Percentiles rank a stretch among this genome's conserved stretches.
Evolutionary conservation across 1,140 invertebrate species (phyloP).

Genomic region (Macrocentrus cingulum): DNA sequence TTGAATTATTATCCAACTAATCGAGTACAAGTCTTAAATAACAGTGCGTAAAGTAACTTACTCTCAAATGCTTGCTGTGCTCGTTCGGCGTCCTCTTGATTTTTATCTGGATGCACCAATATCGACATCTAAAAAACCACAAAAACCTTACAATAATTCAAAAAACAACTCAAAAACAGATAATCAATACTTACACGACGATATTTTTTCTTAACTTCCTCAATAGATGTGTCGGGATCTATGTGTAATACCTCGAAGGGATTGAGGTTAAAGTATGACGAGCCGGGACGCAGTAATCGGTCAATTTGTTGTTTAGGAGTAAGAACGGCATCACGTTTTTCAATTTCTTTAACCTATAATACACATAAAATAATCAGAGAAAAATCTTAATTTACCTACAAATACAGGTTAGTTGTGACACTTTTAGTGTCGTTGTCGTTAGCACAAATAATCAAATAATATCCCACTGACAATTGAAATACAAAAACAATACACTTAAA

Average conservation of each 20-base stretch:
- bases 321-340: conserved; percentile 86
- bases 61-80: conserved; percentile 93
- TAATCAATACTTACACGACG: conserved; percentile 65
- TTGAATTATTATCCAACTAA: conserved; percentile 35
- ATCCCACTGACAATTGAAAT: no score
- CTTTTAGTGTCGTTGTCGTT: background rate
- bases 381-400: background rate
- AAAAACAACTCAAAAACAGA: background rate
- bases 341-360: conserved; percentile 90
- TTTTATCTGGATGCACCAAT: conserved; percentile 98
- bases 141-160: conserved; percentile 8
- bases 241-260: conserved; percentile 95
- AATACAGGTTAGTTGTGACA: conserved; percentile 3
- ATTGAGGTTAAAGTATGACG: conserved; percentile 96
- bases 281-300: conserved; percentile 85
- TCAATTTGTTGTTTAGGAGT: conserved; percentile 96
- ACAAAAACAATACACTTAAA: no score
- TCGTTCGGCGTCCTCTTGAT: conserved; percentile 91
- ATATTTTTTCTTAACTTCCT: conserved; percentile 97
- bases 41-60: conserved; percentile 40
- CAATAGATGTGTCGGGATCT: conserved; percentile 83
- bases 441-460: background rate
- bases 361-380: conserved; percentile 1
- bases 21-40: conserved; percentile 21
- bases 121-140: conserved; percentile 77